A percentile compares a stretch with the other conserved stretches of the same genome.
These are phyloP conservation scores for Trichomycterus rosablanca DNA, from an alignment of 2,113 vertebrate species.

Conservation along the genomic window DNA sequence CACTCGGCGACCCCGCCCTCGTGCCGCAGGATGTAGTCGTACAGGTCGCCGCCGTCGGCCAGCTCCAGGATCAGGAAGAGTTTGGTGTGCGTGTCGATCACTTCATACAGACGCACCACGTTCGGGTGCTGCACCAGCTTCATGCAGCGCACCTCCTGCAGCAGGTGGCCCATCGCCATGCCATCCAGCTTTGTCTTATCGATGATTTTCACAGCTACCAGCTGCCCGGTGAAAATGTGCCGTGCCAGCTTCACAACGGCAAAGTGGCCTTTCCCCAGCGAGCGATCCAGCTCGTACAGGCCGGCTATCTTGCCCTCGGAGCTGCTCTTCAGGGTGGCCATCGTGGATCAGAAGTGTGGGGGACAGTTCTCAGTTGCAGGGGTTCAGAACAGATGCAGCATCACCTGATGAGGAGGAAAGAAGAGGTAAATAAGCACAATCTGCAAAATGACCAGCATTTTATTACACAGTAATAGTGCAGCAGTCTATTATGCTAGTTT, in stretches of 20 bases:
- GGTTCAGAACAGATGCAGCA: conserved; percentile 11
- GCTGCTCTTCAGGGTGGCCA: conserved; percentile 54
- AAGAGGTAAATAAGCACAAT: no score
- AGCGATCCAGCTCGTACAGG: conserved; percentile 80
- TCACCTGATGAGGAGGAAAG: conserved; percentile 30
- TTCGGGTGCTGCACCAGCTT: conserved; percentile 86
- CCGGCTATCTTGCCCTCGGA: conserved; percentile 73
- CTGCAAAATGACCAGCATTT: no score
- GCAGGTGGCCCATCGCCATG: conserved; percentile 73
- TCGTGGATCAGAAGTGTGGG: conserved; percentile 45
- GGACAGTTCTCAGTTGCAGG: conserved; percentile 9
- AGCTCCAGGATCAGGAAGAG: conserved; percentile 88
- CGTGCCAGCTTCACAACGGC: conserved; percentile 81
- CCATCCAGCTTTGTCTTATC: conserved; percentile 81
- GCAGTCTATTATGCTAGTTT: no score
- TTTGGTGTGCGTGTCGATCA: conserved; percentile 82
- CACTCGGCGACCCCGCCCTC: conserved; percentile 74
- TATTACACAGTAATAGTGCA: no score
- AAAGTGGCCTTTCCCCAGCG: conserved; percentile 81
- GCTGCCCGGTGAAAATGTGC: conserved; percentile 77
- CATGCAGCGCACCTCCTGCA: conserved; percentile 88
- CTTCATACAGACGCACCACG: conserved; percentile 83
- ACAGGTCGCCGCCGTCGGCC: conserved; percentile 82
- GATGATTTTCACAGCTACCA: conserved; percentile 85
- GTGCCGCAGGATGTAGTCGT: conserved; percentile 82